phyloP scores from a whole-genome alignment of 2,888 invertebrate species.

The Pachymerium ferrugineum region DNA sequence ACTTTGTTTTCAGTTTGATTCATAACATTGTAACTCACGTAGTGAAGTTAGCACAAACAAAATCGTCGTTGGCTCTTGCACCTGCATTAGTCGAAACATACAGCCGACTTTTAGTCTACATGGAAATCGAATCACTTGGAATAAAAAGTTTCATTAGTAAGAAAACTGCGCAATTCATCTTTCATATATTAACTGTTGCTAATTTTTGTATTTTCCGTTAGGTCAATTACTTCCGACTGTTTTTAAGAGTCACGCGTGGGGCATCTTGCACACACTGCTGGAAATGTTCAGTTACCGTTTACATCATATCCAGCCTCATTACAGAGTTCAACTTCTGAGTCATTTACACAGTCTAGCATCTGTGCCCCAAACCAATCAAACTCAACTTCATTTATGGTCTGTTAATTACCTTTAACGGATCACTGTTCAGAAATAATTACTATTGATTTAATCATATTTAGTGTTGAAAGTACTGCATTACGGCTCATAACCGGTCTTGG shows the following conservation, averaged over 20 bases:
- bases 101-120: slow-evolving; percentile 84
- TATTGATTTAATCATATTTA: slow-evolving; percentile 41
- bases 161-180: slow-evolving; percentile 40
- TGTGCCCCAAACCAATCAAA: slow-evolving; percentile 89
- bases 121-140: slow-evolving; percentile 92
- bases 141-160: slow-evolving; percentile 92
- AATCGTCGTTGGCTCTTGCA: slow-evolving; percentile 71
- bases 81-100: slow-evolving; percentile 94
- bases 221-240: slow-evolving; percentile 84
- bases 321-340: slow-evolving; percentile 82
- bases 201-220: slow-evolving; percentile 48
- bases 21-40: slow-evolving; percentile 69
- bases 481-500: slow-evolving; percentile 81
- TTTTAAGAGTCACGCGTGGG: slow-evolving; percentile 89
- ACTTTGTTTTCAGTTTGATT: slow-evolving; percentile 54
- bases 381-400: slow-evolving; percentile 84
- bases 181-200: neutral
- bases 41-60: slow-evolving; percentile 80
- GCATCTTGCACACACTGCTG: slow-evolving; percentile 85
- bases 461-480: slow-evolving; percentile 82
- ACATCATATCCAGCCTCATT: slow-evolving; percentile 94
- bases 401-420: slow-evolving; percentile 39
- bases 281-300: slow-evolving; percentile 96
- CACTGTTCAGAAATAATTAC: neutral
- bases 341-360: slow-evolving; percentile 86